Base-by-base conservation (phyloP, 2,113 vertebrate species). In the Misgurnus mizolepis region DNA sequence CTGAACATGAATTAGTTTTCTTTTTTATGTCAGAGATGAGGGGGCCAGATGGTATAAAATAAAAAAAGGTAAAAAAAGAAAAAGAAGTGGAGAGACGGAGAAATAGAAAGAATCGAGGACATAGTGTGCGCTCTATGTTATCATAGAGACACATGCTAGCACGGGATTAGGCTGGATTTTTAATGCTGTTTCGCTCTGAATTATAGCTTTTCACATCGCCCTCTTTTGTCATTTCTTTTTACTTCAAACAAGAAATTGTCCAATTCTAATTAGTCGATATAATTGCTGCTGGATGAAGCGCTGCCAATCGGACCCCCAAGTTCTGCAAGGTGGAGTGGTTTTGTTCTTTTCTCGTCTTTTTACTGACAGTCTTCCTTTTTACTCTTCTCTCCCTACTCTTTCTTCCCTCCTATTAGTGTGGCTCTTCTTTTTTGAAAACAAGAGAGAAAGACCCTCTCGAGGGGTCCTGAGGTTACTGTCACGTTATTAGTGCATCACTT, bases 1-100 rank as follows among this genome's bases (percentile, higher is more conserved):
- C 94, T 93, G 94, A 97, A 97, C 95, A 95, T 97, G 96, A 97
- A 98, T 97, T 96, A 95, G 95, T 96, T 97, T 97, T 96, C 95
- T 94, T 95, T 96, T 87, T 95, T 96, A 96, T 94, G 93, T 92
- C 90, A 92, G 93, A 97, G 95, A 94, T 92, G 93, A 93, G 95
- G 94, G 94, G 95, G 95, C 96, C 96, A 98, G 96, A 98, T 97
- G 96, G 95, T 95, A 96, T 94, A 93, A 96, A 96, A 96, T 95
- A 95, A 93, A 95, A 22, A 96, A 96, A 95, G 86, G 88, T n/a
- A 55, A 75, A 81, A 88, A 87, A 83, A 86, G 84, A 69, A 85
- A 87, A 85, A 90, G 82, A 68, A 70, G 72, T 49, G 76, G 77
- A 76, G 70, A 12, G 71, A 82, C 78, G 77, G 85, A 82, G 81